These are phyloP conservation scores for Novumbra hubbsi DNA, from an alignment of 2,797 vertebrate species.

Conservation along the genomic window DNA sequence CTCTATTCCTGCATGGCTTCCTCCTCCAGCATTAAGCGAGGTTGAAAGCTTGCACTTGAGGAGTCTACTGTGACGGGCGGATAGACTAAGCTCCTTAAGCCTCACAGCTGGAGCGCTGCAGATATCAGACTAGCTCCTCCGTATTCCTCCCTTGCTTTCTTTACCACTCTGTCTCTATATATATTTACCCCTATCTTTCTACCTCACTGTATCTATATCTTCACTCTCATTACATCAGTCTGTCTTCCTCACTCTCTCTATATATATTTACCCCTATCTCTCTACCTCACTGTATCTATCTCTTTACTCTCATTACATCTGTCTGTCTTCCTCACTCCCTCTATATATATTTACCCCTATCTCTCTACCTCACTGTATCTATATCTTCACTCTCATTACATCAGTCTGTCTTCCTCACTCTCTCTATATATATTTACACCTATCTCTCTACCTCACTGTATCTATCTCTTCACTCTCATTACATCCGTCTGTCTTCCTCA, in stretches of 20 bases:
- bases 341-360: constrained; percentile 7
- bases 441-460: constrained; percentile 31
- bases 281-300: constrained; percentile 37
- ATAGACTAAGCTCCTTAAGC: constrained; percentile 69
- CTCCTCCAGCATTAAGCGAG: constrained; percentile 28
- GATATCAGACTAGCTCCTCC: constrained; percentile 57
- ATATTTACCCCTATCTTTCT: constrained; percentile 9
- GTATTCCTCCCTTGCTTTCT: constrained; percentile 49
- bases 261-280: constrained; percentile 13
- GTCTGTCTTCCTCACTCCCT: neutral
- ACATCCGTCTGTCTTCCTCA: neutral
- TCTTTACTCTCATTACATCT: constrained; percentile 20
- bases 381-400: constrained; percentile 22
- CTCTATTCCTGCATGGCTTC: neutral
- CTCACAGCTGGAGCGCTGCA: constrained; percentile 62
- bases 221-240: too few relatives aligned
- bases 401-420: neutral
- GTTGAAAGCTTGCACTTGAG: constrained; percentile 58
- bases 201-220: too few relatives aligned
- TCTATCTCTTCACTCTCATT: constrained; percentile 35
- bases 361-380: constrained; percentile 37
- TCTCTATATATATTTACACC: constrained; percentile 1
- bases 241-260: constrained; percentile 14
- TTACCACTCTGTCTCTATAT: constrained; percentile 24
- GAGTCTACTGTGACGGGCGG: constrained; percentile 56